Percentiles rank a stretch among this genome's conserved stretches.
These are phyloP conservation scores for Gallinago undulata DNA, from an alignment of 2,113 vertebrate genomes.

Conservation along the genomic window DNA sequence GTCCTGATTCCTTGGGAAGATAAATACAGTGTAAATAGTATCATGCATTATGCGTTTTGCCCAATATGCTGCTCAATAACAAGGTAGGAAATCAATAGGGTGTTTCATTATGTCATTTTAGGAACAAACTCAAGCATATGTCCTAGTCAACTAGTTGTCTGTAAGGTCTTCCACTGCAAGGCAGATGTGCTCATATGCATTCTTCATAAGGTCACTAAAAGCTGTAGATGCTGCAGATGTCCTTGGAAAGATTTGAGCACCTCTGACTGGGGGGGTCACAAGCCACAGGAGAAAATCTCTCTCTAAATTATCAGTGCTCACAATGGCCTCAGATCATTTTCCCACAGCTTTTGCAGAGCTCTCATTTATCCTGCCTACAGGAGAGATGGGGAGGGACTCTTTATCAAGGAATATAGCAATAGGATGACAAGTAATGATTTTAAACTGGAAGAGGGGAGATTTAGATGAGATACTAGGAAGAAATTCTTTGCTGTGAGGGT, in stretches of 20 bases:
- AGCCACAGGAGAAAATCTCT: not conserved
- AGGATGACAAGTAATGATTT: no score
- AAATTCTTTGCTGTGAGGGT: no score
- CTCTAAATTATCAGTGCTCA: not conserved
- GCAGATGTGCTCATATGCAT: not conserved
- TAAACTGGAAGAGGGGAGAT: no score
- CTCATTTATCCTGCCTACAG: not conserved
- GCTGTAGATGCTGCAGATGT: not conserved
- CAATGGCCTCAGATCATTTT: not conserved
- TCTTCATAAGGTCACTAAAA: not conserved
- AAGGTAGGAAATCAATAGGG: accelerated
- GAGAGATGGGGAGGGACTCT: no score
- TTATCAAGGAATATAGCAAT: no score
- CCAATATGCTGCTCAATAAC: not conserved
- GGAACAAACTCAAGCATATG: not conserved
- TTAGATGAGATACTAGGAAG: no score
- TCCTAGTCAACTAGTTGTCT: not conserved
- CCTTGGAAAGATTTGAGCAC: not conserved
- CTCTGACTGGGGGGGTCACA: not conserved
- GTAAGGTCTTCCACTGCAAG: not conserved
- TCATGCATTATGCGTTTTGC: not conserved
- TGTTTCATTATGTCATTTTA: not conserved
- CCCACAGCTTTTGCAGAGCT: not conserved
- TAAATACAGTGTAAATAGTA: not conserved
- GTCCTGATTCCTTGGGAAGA: not conserved